A percentile compares a stretch with the other conserved stretches of the same genome.
Conservation (phyloP, 1,140 invertebrate species). For the Drosophila ironensis region DNA sequence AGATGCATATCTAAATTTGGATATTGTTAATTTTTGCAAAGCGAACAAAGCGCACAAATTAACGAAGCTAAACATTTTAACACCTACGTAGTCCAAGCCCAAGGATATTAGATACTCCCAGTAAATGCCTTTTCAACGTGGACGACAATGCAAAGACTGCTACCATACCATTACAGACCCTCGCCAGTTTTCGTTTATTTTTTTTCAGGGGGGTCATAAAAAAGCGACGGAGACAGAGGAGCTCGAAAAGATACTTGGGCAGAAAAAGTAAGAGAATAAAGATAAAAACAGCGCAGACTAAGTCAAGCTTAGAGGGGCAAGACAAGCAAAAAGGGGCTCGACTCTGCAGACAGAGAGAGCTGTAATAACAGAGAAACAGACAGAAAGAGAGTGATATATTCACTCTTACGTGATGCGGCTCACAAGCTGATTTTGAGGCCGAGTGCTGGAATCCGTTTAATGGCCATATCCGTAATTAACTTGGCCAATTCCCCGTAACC, state of each 20-base stretch:
- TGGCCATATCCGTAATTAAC: conserved; percentile 34
- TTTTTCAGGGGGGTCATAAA: no score
- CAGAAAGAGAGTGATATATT: not conserved
- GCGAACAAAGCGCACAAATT: no score
- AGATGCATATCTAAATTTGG: conserved; percentile 27
- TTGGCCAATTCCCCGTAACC: conserved; percentile 26
- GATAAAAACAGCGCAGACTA: no score
- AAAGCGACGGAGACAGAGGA: no score
- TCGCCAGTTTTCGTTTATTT: conserved; percentile 28
- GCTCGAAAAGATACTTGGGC: no score
- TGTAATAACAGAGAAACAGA: conserved; percentile 7
- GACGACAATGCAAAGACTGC: conserved; percentile 2
- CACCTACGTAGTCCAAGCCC: no score
- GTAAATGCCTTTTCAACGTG: conserved; percentile 1
- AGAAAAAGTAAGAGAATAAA: no score
- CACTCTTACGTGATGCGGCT: conserved; percentile 39
- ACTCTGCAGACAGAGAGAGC: conserved; percentile 6
- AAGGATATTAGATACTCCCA: no score
- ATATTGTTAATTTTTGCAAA: conserved; percentile 1
- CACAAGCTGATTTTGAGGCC: conserved; percentile 38
- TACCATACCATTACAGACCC: conserved; percentile 11
- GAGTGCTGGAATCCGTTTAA: conserved; percentile 18
- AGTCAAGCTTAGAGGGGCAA: conserved; percentile 2
- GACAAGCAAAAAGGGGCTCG: conserved; percentile 56
- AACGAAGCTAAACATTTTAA: no score